Evolutionary conservation across 1,140 invertebrate genomes (phyloP).

Genomic region (Bombus picipes): DNA sequence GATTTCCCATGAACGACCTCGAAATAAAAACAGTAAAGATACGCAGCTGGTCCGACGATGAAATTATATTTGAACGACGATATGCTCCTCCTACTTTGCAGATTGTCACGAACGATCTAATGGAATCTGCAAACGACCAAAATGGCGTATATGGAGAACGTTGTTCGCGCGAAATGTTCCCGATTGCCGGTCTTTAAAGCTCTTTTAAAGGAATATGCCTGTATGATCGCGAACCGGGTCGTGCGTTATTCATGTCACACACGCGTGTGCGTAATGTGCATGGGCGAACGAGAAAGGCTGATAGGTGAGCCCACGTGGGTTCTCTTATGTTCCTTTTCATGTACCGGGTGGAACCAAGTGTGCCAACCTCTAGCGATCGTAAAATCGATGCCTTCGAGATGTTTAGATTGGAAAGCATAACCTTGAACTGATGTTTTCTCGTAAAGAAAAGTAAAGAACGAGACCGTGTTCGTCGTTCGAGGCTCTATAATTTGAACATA

Average conservation of each 20-base stretch:
- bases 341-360: conserved; percentile 57
- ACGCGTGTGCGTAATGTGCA: conserved; percentile 65
- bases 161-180: conserved; percentile 47
- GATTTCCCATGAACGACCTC: not conserved
- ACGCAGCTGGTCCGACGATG: not conserved
- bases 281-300: conserved; percentile 66
- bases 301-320: conserved; percentile 63
- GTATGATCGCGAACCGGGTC: conserved; percentile 54
- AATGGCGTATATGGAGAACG: conserved; percentile 23
- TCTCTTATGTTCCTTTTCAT: conserved; percentile 50
- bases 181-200: conserved; percentile 54
- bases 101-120: conserved; percentile 23
- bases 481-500: not conserved
- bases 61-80: not conserved
- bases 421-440: not conserved
- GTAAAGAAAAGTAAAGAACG: not conserved
- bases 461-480: too few relatives aligned
- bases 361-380: not conserved
- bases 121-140: conserved; percentile 22
- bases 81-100: not conserved
- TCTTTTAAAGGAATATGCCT: conserved; percentile 60
- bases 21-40: not conserved
- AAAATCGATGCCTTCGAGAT: not conserved
- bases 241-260: conserved; percentile 59
- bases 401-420: not conserved